Percentiles rank a stretch among this genome's conserved stretches.
Evolutionary conservation across 2,113 vertebrate genomes (phyloP).

Genomic region (Vimba vimba): DNA sequence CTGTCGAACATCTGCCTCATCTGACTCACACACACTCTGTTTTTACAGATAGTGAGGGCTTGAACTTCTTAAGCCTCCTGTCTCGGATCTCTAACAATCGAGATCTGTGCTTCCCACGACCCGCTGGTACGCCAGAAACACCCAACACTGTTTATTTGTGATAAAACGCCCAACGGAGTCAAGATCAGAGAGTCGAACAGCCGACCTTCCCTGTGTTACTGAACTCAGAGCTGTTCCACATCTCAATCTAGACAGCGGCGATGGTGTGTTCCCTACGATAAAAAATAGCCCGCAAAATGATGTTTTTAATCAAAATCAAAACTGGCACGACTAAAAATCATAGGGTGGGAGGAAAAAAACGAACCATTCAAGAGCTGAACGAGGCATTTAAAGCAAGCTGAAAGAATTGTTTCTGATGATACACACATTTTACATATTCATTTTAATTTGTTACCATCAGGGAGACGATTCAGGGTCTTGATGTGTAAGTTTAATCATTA

Average conservation of each 20-base stretch:
- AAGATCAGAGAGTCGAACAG: background rate
- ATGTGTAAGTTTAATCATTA: too few species aligned
- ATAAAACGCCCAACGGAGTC: background rate
- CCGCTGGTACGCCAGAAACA: conserved; percentile 21
- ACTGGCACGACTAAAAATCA: too few species aligned
- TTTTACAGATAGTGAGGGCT: conserved; percentile 47
- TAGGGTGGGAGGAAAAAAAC: too few species aligned
- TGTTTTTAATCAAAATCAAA: too few species aligned
- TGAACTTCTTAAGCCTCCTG: conserved; percentile 40
- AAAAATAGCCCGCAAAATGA: too few species aligned
- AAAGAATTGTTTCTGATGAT: too few species aligned
- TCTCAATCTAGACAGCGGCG: background rate
- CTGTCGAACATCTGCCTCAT: conserved; percentile 38
- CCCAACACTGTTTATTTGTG: background rate
- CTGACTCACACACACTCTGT: conserved; percentile 55
- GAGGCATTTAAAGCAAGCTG: too few species aligned
- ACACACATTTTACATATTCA: too few species aligned
- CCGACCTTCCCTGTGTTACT: background rate
- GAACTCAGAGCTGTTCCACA: background rate
- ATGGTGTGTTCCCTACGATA: too few species aligned
- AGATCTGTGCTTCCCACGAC: conserved; percentile 28
- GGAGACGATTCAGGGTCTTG: too few species aligned
- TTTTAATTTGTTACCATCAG: too few species aligned
- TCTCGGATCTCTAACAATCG: conserved; percentile 10
- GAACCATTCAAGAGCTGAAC: too few species aligned